Percentiles rank a stretch among this genome's conserved stretches.
phyloP scores from a whole-genome alignment of 2,888 invertebrate genomes.

The Stenodema calcarata region DNA sequence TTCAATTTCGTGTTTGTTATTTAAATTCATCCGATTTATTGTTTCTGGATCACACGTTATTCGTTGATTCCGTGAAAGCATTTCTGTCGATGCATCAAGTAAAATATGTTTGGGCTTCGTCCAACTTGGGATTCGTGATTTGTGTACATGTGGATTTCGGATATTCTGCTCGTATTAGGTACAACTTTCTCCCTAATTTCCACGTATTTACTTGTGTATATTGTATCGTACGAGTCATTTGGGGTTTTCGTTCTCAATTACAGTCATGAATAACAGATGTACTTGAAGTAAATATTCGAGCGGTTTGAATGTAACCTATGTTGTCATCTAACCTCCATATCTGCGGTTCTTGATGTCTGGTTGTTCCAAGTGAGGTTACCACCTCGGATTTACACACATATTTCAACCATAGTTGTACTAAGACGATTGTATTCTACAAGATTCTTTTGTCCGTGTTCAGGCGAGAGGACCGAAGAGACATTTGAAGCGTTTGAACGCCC shows the following conservation, averaged over 20 bases:
- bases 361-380: not conserved
- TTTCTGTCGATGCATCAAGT: not conserved
- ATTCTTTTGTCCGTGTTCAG: constrained; percentile 64
- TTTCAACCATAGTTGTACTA: too few relatives aligned
- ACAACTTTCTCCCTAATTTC: too few relatives aligned
- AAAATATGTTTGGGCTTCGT: not conserved
- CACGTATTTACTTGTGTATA: too few relatives aligned
- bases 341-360: not conserved
- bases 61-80: not conserved
- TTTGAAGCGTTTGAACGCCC: constrained; percentile 98
- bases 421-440: too few relatives aligned
- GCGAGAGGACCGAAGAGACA: constrained; percentile 99
- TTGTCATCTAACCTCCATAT: not conserved
- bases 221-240: too few relatives aligned
- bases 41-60: not conserved
- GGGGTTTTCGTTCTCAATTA: too few relatives aligned
- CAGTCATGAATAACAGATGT: too few relatives aligned
- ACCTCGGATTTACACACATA: too few relatives aligned
- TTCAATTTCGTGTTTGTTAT: not conserved
- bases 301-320: not conserved
- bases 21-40: constrained; percentile 24
- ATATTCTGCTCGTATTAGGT: not conserved
- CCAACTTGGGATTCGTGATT: not conserved
- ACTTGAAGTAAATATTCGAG: too few relatives aligned
- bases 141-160: constrained; percentile 1